phyloP scores from a whole-genome alignment of 2,888 invertebrate genomes.

The Odontothrips loti region DNA sequence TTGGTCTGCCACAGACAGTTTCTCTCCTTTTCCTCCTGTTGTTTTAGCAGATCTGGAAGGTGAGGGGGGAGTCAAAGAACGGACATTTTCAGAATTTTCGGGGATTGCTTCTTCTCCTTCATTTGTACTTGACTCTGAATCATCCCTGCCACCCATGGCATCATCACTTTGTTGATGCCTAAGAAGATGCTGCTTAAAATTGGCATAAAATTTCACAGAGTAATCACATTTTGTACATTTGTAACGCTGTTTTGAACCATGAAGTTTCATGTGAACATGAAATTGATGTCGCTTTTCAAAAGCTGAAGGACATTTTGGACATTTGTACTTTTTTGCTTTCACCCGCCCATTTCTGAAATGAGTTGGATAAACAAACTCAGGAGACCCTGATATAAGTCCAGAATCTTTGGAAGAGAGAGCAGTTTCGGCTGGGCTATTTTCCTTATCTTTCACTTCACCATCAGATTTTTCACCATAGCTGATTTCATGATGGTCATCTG shows the following conservation, averaged over 20 bases:
- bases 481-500: background rate
- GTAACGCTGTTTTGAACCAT: slow-evolving; percentile 78
- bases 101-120: slow-evolving; percentile 27
- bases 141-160: slow-evolving; percentile 30
- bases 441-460: background rate
- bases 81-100: slow-evolving; percentile 27
- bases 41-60: slow-evolving; percentile 33
- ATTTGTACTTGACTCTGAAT: slow-evolving; percentile 32
- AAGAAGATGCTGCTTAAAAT: slow-evolving; percentile 74
- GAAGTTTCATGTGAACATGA: slow-evolving; percentile 73
- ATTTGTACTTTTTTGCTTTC: slow-evolving; percentile 75
- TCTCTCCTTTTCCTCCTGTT: slow-evolving; percentile 49
- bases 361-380: slow-evolving; percentile 70
- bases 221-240: slow-evolving; percentile 82
- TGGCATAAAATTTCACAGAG: slow-evolving; percentile 80
- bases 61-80: background rate
- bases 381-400: slow-evolving; percentile 45
- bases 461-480: background rate
- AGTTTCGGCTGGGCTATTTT: background rate
- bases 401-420: background rate
- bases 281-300: slow-evolving; percentile 82
- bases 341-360: slow-evolving; percentile 68
- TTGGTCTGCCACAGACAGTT: slow-evolving; percentile 58
- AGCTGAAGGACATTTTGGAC: slow-evolving; percentile 80
- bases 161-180: slow-evolving; percentile 59